Evolutionary conservation across 1,140 invertebrate species (phyloP), one percentile per base, ranked within the genome.

Genomic region (Scaptomyza montana): DNA sequence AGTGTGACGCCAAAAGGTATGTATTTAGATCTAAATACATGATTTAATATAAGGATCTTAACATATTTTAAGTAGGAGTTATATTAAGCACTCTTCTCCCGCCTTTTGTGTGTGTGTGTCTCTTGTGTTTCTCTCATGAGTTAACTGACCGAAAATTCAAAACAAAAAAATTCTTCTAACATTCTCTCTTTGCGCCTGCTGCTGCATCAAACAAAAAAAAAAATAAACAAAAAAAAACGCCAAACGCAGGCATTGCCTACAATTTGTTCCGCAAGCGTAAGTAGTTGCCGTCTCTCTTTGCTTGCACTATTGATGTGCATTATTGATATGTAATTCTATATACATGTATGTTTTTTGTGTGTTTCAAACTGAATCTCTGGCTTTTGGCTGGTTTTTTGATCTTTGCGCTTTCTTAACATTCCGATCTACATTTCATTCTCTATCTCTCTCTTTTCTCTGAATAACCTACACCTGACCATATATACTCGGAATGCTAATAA

Each of bases 1-100:
- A 98, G 96, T 93, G 95, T 97, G 39, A 97, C 97, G 5, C 97
- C 97, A 2, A 98, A 97, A 96, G 97, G 97, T 98, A 93, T 92
- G 92, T 90, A 25, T 25, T 25, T 3, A 69, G 28, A 39, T 39
- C 8, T 5, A 5, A 9, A 2, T 13, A 16, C 47, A 47, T 19
- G 21, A 21, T 33, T 5, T 66, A 3, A 4, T 7, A 5, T 6
- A 43, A 46, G 49, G 10, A 65, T 10, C 45, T 64, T 64, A 61
- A 55, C 8, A 10, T 73, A 73, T 59, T 3, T 9, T 73, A 63
- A 61, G 56, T 64, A 55, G 61, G 12, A 62, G 6, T 13, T 13
- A 46, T 39, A n/a, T 57, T 50, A 12, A 10, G 16, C 25, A 10
- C 43, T 25, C 6, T 13, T 50, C 33, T 50, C 28, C 53, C 36